A percentile compares a stretch with the other conserved stretches of the same genome.
Conservation (phyloP, 37 sponge, comb jelly and placozoan species). For the Mnemiopsis leidyi region DNA sequence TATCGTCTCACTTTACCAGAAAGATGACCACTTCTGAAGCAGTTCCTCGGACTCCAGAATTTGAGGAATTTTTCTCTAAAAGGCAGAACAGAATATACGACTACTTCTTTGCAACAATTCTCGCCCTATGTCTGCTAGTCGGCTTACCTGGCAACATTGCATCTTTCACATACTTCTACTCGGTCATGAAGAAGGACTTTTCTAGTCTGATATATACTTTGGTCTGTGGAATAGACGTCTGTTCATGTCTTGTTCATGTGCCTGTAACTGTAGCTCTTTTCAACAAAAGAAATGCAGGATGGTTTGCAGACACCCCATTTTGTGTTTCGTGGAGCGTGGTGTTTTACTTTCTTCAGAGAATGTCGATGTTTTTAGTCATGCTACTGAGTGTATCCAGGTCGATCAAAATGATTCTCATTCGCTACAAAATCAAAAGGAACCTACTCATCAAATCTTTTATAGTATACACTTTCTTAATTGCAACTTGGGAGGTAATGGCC, state of each 20-base stretch:
- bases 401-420: not conserved
- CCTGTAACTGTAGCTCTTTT: constrained; percentile 37
- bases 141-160: not conserved
- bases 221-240: not conserved
- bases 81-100: not conserved
- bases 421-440: not conserved
- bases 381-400: constrained; percentile 17
- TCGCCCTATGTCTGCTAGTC: not conserved
- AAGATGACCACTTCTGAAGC: not conserved
- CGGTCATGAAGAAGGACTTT: not conserved
- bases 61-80: not conserved
- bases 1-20: too few species aligned
- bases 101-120: not conserved
- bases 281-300: not conserved
- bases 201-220: not conserved
- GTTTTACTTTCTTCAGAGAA: not conserved
- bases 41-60: not conserved
- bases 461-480: not conserved
- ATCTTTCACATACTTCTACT: not conserved
- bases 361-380: constrained; percentile 39
- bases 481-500: not conserved
- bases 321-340: constrained; percentile 16
- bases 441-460: not conserved
- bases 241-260: not conserved
- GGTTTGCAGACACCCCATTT: not conserved